Evolutionary conservation across 1,140 invertebrate genomes (phyloP).

Genomic region (Polypedilum vanderplanki): DNA sequence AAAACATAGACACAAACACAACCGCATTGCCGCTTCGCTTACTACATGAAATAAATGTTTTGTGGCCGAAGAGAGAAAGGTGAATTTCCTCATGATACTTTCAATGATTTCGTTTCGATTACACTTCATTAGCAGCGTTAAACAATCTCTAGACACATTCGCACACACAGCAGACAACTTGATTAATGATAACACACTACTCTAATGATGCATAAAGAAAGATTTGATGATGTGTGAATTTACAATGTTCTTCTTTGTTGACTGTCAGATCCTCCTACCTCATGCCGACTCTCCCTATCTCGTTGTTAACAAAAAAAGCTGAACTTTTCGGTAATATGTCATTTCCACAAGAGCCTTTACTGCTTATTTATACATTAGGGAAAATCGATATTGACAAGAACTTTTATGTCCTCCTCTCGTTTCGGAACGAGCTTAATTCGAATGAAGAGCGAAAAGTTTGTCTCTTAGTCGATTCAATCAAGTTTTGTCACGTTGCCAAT

Average conservation of each 20-base stretch:
- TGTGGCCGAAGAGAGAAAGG: too few species aligned
- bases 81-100: not conserved
- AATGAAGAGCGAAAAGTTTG: too few species aligned
- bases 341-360: too few species aligned
- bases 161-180: not conserved
- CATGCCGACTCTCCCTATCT: too few species aligned
- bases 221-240: constrained; percentile 18
- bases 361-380: too few species aligned
- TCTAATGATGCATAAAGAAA: constrained; percentile 9
- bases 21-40: not conserved
- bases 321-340: too few species aligned
- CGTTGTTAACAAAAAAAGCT: too few species aligned
- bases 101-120: constrained; percentile 18
- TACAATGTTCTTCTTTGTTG: not conserved
- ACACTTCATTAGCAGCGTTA: constrained; percentile 4
- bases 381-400: too few species aligned
- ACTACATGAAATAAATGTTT: too few species aligned
- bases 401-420: too few species aligned
- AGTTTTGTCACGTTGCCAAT: constrained; percentile 23
- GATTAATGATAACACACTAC: constrained; percentile 8
- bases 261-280: too few species aligned
- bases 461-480: constrained; percentile 13
- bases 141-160: not conserved
- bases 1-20: not conserved
- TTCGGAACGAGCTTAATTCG: too few species aligned